A percentile compares a stretch with the other conserved stretches of the same genome.
phyloP scores from a whole-genome alignment of 2,888 invertebrate genomes.

The Xestia c-nigrum region DNA sequence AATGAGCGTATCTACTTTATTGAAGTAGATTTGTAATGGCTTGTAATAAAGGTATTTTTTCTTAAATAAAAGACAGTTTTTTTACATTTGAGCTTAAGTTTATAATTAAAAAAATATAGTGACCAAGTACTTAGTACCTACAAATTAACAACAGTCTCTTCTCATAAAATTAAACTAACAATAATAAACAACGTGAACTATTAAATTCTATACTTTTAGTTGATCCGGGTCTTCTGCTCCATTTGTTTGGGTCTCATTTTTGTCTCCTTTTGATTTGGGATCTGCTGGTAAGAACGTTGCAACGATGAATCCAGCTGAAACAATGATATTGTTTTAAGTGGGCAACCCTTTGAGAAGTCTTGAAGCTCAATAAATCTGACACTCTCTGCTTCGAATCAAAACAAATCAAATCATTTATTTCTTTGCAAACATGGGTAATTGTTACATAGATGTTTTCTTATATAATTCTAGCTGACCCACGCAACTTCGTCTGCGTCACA shows the following conservation, averaged over 20 bases:
- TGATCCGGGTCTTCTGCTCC: conserved; percentile 11
- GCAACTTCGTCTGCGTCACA: too few relatives aligned
- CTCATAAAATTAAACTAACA: conserved; percentile 7
- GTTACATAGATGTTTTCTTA: too few relatives aligned
- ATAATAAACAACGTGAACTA: neutral
- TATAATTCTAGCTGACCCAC: too few relatives aligned
- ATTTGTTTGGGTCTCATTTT: conserved; percentile 8
- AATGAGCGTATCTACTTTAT: neutral
- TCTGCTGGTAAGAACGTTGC: conserved; percentile 79
- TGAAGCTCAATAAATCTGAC: neutral
- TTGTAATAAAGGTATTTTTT: neutral
- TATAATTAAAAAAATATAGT: conserved; percentile 4
- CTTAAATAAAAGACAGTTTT: neutral
- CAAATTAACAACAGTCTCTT: conserved; percentile 35
- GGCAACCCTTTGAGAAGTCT: neutral
- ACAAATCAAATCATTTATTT: too few relatives aligned
- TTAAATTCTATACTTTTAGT: conserved; percentile 5
- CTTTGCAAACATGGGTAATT: too few relatives aligned
- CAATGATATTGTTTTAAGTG: conserved; percentile 14
- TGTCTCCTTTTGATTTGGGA: conserved; percentile 27
- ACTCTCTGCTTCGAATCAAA: too few relatives aligned
- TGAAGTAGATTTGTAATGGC: neutral
- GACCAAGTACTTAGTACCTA: neutral
- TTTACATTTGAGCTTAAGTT: conserved; percentile 1
- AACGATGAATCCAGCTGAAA: conserved; percentile 81